phyloP scores from a whole-genome alignment of 2,888 invertebrate genomes.

The Luperina testacea region DNA sequence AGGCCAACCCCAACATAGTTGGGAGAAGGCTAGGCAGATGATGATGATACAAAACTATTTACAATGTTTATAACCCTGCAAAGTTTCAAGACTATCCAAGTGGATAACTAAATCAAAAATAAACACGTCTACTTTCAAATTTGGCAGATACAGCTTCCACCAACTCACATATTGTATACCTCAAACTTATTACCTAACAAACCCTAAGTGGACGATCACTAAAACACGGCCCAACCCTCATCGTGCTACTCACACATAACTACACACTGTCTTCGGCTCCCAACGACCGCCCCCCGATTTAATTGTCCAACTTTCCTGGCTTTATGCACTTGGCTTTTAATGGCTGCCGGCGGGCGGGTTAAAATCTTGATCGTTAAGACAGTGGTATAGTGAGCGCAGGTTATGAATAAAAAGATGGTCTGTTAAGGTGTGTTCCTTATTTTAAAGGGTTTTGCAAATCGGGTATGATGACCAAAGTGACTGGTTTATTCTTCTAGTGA shows the following conservation, averaged over 20 bases:
- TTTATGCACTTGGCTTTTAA: conserved; percentile 82
- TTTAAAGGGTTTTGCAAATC: too few species aligned
- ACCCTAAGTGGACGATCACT: conserved; percentile 29
- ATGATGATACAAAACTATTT: not conserved
- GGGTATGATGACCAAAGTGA: too few species aligned
- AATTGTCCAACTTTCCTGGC: conserved; percentile 84
- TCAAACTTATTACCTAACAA: not conserved
- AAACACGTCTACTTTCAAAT: not conserved
- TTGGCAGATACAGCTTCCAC: not conserved
- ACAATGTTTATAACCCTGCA: not conserved
- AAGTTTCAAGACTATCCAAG: not conserved
- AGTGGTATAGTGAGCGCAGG: conserved; percentile 47
- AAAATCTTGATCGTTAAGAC: conserved; percentile 67
- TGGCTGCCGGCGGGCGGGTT: conserved; percentile 76
- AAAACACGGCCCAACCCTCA: conserved; percentile 62
- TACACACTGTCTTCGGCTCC: conserved; percentile 73
- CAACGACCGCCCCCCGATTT: conserved; percentile 80
- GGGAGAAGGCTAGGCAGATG: too few species aligned
- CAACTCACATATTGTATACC: not conserved
- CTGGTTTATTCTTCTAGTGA: too few species aligned
- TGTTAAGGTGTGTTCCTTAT: too few species aligned
- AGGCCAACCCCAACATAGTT: too few species aligned
- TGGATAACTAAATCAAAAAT: not conserved
- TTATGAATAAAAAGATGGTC: not conserved
- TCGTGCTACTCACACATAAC: conserved; percentile 55